A percentile compares a stretch with the other conserved stretches of the same genome.
These are phyloP conservation scores for Ypsolopha sequella DNA, from an alignment of 2,888 invertebrate species.

Conservation along the genomic window DNA sequence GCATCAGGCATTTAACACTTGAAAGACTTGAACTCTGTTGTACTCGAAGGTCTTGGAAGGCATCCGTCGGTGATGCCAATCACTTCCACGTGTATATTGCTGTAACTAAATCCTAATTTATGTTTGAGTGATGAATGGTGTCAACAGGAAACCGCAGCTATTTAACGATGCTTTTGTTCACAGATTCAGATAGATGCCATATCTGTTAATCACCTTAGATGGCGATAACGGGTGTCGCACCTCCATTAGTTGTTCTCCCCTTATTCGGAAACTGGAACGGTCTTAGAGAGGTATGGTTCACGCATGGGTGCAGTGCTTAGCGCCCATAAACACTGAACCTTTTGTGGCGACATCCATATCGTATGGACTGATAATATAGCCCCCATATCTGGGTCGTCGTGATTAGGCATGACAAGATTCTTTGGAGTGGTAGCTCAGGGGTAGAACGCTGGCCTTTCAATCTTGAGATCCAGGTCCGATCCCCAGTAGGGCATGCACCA, in stretches of 20 bases:
- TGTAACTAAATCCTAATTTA: not conserved
- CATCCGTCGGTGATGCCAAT: not conserved
- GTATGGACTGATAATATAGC: conserved; percentile 16
- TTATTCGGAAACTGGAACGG: conserved; percentile 38
- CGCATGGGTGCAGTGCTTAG: conserved; percentile 10
- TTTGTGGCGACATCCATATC: conserved; percentile 31
- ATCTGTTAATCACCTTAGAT: conserved; percentile 22
- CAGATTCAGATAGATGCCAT: not conserved
- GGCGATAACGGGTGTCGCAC: conserved; percentile 32
- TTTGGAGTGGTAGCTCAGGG: no score
- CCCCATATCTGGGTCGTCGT: not conserved
- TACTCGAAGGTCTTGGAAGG: not conserved
- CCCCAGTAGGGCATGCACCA: no score
- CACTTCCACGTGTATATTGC: not conserved
- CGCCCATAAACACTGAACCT: conserved; percentile 19
- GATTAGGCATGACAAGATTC: not conserved
- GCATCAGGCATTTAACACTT: not conserved
- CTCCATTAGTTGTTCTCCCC: conserved; percentile 25
- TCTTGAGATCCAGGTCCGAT: no score
- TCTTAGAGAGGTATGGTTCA: conserved; percentile 21
- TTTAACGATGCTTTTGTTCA: not conserved
- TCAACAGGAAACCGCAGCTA: conserved; percentile 1
- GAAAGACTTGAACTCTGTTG: not conserved
- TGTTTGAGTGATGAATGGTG: not conserved
- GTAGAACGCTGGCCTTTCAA: no score